Evolutionary conservation across 2,888 invertebrate genomes (phyloP).

Genomic region (Tiliacea citrago): DNA sequence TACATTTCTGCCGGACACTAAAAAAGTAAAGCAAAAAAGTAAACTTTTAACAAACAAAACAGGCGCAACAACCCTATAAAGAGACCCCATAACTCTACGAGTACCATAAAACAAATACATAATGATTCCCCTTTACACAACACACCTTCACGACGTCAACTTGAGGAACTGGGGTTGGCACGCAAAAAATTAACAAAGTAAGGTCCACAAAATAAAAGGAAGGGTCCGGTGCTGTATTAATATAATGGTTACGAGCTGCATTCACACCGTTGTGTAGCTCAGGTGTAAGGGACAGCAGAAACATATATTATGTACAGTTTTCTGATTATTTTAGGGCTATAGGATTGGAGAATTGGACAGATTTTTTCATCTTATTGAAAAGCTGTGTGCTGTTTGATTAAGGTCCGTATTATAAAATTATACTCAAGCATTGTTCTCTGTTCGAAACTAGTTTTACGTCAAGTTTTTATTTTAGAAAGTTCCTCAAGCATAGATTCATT

Average conservation of each 20-base stretch:
- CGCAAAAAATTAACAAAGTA: slow-evolving; percentile 73
- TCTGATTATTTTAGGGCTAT: background rate
- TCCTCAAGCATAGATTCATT: no score
- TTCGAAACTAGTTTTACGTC: no score
- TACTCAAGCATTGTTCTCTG: no score
- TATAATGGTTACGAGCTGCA: slow-evolving; percentile 60
- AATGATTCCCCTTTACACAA: slow-evolving; percentile 52
- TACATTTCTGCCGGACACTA: background rate
- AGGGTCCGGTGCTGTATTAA: slow-evolving; percentile 52
- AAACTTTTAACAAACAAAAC: background rate
- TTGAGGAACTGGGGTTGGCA: slow-evolving; percentile 56
- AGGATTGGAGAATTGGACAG: background rate
- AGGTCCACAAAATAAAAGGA: slow-evolving; percentile 67
- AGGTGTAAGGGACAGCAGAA: background rate
- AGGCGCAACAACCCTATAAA: slow-evolving; percentile 10
- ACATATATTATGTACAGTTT: background rate
- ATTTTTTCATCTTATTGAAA: background rate
- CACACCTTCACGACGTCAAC: slow-evolving; percentile 47
- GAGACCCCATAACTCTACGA: slow-evolving; percentile 23
- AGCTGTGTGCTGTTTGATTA: background rate
- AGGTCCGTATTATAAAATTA: background rate
- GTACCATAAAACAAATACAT: slow-evolving; percentile 53
- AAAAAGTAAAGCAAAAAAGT: background rate
- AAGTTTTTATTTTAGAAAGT: no score
- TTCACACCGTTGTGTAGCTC: slow-evolving; percentile 63